phyloP scores from a whole-genome alignment of 2,888 invertebrate genomes.

The Strigamia maritima region DNA sequence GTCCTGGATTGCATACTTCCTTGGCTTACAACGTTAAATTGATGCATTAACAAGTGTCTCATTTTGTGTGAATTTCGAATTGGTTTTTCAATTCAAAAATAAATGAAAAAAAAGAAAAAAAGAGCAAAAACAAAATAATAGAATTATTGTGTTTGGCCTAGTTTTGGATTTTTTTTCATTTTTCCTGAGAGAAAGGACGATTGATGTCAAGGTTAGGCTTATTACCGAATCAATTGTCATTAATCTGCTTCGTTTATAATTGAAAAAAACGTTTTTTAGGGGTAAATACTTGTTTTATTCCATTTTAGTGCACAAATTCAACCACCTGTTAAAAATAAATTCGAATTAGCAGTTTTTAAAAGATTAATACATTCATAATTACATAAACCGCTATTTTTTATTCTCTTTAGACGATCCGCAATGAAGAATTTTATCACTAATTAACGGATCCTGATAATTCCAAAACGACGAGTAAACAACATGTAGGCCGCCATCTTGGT shows the following conservation, averaged over 20 bases:
- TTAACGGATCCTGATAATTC: too few relatives aligned
- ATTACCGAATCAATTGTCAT: not conserved
- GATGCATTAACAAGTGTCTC: not conserved
- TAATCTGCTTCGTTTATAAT: not conserved
- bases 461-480: not conserved
- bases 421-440: too few relatives aligned
- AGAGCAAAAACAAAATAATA: not conserved
- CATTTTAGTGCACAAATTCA: not conserved
- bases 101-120: not conserved
- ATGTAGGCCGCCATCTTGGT: not conserved
- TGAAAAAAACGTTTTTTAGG: not conserved
- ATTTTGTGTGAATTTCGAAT: not conserved
- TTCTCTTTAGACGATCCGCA: too few relatives aligned
- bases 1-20: conserved; percentile 18
- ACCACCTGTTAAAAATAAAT: not conserved
- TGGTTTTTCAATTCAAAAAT: not conserved
- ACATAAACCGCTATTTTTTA: too few relatives aligned
- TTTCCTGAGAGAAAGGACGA: not conserved
- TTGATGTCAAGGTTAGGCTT: conserved; percentile 16
- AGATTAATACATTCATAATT: too few relatives aligned
- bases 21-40: not conserved
- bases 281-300: not conserved
- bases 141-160: not conserved
- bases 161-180: not conserved
- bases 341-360: too few relatives aligned